A percentile compares a stretch with the other conserved stretches of the same genome.
Evolutionary conservation across 2,888 invertebrate genomes (phyloP).

Genomic region (Griposia aprilina): DNA sequence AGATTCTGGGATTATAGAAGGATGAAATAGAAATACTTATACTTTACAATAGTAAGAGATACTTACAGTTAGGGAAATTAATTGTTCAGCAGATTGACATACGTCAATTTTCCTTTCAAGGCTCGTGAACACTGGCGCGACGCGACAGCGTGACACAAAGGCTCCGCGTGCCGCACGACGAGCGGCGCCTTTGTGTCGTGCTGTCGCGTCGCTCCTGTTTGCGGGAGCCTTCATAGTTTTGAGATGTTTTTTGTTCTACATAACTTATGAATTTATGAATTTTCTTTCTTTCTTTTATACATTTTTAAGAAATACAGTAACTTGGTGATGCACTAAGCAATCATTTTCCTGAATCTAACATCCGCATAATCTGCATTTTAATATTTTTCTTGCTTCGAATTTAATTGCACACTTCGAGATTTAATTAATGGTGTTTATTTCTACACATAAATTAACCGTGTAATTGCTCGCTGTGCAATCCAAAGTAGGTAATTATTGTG

Average conservation of each 20-base stretch:
- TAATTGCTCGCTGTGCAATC: not conserved
- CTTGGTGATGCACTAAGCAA: not conserved
- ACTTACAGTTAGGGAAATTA: not conserved
- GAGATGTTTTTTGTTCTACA: not conserved
- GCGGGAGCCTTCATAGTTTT: no score
- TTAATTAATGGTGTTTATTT: constrained; percentile 8
- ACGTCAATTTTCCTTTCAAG: not conserved
- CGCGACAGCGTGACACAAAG: no score
- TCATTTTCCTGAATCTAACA: not conserved
- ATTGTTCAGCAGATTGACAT: not conserved
- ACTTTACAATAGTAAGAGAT: not conserved
- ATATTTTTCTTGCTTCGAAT: not conserved
- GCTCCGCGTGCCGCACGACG: no score
- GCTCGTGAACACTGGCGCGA: no score
- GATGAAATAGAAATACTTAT: not conserved
- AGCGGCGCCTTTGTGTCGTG: no score
- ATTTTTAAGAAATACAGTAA: not conserved
- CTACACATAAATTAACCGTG: not conserved
- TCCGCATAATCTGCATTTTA: not conserved
- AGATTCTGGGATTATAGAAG: not conserved
- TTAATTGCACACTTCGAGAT: constrained; percentile 13
- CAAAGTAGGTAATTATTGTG: constrained; percentile 16
- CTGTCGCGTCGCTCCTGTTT: no score
- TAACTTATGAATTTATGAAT: not conserved
- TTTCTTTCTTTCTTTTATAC: not conserved